Base-by-base conservation (phyloP, 2,113 vertebrate species). In the Mormyrus iriodes region DNA sequence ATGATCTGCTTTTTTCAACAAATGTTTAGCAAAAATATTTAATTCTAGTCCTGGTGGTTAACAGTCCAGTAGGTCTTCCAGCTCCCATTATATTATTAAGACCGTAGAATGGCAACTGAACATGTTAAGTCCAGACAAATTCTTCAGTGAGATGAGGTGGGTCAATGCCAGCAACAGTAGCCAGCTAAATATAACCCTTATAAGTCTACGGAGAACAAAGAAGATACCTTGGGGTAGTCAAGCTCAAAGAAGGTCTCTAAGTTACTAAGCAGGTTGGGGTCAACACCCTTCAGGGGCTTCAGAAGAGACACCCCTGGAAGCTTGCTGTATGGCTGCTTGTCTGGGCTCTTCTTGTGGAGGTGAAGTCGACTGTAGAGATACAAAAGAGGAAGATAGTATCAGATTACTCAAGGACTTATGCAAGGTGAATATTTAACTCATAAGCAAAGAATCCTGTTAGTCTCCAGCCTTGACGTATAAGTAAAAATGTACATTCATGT, bases 201-300 rank as follows among this genome's bases (percentile, higher is more conserved):
- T 21, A 84, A 84, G 82, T 48, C 44, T 48, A 86, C 12, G 61
- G 21, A 24, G 31, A 87, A 55, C 52, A 55, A 27, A 88, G 95
- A 95, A 83, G 24, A 19, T 94, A 97, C 97, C 94, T 97, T 97
- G 17, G 97, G 97, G 93, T 99, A 99, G 93, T 99, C 98, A 94
- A 99, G 93, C 44, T 98, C 98, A 91, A 99, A 99, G 92, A 99
- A 99, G 0, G 98, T 99, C 95, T 99, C 98, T 69, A 99, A 95
- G 90, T 99, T 99, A 94, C 96, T 97, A 93, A 98, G 97, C 39
- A 99, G 96, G 91, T 99, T 99, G 3, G 98, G 96, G 92, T 99
- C 98, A 4, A 99, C 96, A 0, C 98, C 98, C 92, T 99, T 99
- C 88, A 99, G 93, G 0, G 98, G 98, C 90, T 99, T 99, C 86